Evolutionary conservation across 2,113 vertebrate genomes (phyloP).

Genomic region (Tursiops truncatus): DNA sequence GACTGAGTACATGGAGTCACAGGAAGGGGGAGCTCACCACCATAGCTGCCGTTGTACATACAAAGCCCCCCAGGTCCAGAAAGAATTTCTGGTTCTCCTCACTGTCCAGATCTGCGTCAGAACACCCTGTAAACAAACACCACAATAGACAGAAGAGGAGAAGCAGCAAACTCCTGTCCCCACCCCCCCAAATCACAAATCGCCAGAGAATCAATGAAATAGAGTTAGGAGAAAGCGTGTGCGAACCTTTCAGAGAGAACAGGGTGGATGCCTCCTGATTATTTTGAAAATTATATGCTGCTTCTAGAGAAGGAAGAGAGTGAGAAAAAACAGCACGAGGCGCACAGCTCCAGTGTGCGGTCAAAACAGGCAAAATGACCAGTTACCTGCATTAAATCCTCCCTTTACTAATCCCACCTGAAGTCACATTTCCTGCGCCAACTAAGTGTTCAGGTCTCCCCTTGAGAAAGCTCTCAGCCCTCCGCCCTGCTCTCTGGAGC

Average conservation of each 20-base stretch:
- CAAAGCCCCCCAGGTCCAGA: neutral
- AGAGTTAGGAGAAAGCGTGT: neutral
- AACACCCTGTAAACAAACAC: neutral
- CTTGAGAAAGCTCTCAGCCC: neutral
- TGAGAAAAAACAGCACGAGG: neutral
- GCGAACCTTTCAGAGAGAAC: neutral
- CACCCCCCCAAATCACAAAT: too few species aligned
- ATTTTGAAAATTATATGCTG: conserved; percentile 32
- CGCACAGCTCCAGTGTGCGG: neutral
- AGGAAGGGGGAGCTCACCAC: neutral
- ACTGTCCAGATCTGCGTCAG: neutral
- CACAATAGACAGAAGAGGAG: rapidly evolving
- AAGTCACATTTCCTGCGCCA: neutral
- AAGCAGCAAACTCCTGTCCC: neutral
- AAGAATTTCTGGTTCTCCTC: neutral
- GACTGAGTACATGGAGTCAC: rapidly evolving
- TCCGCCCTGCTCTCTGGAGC: neutral
- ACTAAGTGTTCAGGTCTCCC: neutral
- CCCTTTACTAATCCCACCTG: neutral
- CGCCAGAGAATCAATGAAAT: neutral
- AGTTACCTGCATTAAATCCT: neutral
- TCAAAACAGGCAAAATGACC: conserved; percentile 44
- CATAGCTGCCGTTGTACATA: neutral
- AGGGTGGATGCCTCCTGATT: neutral
- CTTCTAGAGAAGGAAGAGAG: conserved; percentile 22